Evolutionary conservation across 1,140 invertebrate genomes (phyloP).

Genomic region (Ceratitis capitata): DNA sequence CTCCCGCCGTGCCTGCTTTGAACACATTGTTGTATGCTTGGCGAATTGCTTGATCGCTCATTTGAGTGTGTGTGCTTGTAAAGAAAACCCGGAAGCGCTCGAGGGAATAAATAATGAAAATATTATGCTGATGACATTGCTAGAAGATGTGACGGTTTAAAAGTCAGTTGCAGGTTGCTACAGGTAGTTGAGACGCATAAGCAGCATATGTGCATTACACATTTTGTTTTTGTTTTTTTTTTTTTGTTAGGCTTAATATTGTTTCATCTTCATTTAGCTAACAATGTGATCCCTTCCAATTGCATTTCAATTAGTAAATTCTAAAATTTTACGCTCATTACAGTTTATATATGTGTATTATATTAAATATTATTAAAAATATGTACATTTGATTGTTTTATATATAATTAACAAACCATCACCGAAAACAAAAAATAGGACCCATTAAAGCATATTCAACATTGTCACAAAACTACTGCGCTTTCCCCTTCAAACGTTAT

Average conservation of each 20-base stretch:
- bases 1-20: background rate
- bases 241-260: no score
- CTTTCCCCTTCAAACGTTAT: background rate
- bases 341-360: background rate
- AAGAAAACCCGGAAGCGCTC: background rate
- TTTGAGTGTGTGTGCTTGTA: no score
- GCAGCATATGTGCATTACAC: no score
- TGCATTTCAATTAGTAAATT: no score
- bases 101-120: background rate
- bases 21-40: no score
- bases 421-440: background rate
- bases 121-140: slow-evolving; percentile 26
- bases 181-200: no score
- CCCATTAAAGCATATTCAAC: background rate
- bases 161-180: background rate
- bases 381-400: no score
- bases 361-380: background rate
- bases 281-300: no score
- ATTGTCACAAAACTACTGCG: background rate
- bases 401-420: background rate
- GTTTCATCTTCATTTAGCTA: no score
- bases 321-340: background rate
- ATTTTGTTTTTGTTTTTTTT: background rate
- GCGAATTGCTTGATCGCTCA: no score
- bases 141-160: background rate